Evolutionary conservation across 1,140 invertebrate species (phyloP), one percentile per base, ranked within the genome.

Genomic region (Amyelois transitella): DNA sequence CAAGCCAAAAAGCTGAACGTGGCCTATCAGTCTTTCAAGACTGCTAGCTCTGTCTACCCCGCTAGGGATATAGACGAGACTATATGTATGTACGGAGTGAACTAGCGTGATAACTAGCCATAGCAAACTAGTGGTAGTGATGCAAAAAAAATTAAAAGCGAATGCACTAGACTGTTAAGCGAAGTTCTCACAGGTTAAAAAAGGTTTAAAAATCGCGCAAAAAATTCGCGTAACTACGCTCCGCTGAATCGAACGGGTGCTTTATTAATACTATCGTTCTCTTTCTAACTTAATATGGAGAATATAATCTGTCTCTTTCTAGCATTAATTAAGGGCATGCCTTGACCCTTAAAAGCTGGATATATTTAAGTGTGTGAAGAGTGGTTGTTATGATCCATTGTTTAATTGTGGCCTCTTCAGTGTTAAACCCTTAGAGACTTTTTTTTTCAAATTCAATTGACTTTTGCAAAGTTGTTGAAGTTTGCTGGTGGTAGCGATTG

Each of bases 311-410:
- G 55, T 81, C 74, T 58, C 66, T 62, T 43, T 79, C 70, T 61
- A 28, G 51, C 66, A 60, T 69, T 86, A 86, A 83, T 86, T 83
- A 82, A 83, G 75, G 75, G 75, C 68, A 66, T 78, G 55, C 69
- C 72, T 21, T 77, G 80, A 86, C 82, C 77, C 75, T 74, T 68
- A 61, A 72, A 77, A 65, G 77, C 62, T 66, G 66, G 66, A 56
- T 76, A 77, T 77, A 70, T 74, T 75, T 43, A 67, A 75, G 77
- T 73, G 69, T 70, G 73, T 77, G 75, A 76, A 74, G 81, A 86
- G 83, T 76, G 72, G 72, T 81, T 80, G 73, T 81, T 82, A 72
- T 84, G 79, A 81, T 81, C 79, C 72, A 74, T 86, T 84, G 80
- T 86, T 72, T 83, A 75, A 86, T 77, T 77, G 67, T 76, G 57